Conservation (phyloP, 2,797 vertebrate genomes). For the Meda fulgida region DNA sequence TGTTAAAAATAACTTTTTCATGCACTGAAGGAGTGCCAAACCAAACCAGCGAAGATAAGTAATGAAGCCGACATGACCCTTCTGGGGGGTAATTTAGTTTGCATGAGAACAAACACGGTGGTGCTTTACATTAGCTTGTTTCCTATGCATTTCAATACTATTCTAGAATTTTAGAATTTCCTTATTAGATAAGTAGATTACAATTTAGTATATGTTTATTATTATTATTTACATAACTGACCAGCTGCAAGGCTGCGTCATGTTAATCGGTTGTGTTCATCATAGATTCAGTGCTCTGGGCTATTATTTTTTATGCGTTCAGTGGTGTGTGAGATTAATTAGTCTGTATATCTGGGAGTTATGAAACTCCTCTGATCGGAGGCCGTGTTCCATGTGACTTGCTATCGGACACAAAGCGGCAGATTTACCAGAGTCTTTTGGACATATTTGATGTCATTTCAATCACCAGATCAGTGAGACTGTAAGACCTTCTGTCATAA, state of each 20-base stretch:
- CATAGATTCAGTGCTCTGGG: slow-evolving; percentile 17
- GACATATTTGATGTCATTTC: slow-evolving; percentile 7
- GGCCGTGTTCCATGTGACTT: slow-evolving; percentile 20
- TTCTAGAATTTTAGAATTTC: neutral
- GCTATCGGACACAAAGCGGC: neutral
- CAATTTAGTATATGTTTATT: neutral
- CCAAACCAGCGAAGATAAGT: slow-evolving; percentile 29
- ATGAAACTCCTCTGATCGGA: slow-evolving; percentile 28
- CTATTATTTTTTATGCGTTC: slow-evolving; percentile 22
- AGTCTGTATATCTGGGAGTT: slow-evolving; percentile 37
- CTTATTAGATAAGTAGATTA: neutral
- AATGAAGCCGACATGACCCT: slow-evolving; percentile 25
- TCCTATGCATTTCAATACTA: neutral
- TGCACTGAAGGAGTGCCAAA: neutral
- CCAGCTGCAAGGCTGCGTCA: neutral
- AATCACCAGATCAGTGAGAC: neutral
- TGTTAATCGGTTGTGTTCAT: slow-evolving; percentile 33
- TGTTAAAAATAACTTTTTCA: neutral
- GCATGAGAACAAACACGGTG: slow-evolving; percentile 15
- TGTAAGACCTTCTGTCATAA: neutral
- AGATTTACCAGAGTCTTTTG: slow-evolving; percentile 16
- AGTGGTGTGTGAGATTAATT: slow-evolving; percentile 38
- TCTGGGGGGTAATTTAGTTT: slow-evolving; percentile 18
- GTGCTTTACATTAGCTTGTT: neutral
- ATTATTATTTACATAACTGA: neutral